These are phyloP conservation scores for Cylloceria caligata DNA, from an alignment of 2,888 invertebrate genomes.

Conservation along the genomic window DNA sequence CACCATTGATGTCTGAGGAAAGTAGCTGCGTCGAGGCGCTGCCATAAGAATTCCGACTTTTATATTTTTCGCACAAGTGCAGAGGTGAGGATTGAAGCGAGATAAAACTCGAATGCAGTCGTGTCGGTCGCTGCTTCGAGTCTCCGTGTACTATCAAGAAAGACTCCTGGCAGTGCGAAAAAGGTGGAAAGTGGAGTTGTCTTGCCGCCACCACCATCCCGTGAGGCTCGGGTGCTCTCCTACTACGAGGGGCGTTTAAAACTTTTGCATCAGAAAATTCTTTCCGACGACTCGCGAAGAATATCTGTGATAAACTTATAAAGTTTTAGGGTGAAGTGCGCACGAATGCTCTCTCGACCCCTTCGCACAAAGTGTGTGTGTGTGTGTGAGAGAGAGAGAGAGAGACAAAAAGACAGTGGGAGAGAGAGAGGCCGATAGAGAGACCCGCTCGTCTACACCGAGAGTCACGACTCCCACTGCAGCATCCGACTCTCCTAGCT, in stretches of 20 bases:
- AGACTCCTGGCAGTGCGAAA: slow-evolving; percentile 45
- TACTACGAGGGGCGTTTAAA: slow-evolving; percentile 70
- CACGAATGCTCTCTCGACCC: slow-evolving; percentile 55
- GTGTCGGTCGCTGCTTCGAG: slow-evolving; percentile 27
- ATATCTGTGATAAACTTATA: slow-evolving; percentile 76
- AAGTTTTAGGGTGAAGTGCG: slow-evolving; percentile 61
- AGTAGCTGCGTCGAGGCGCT: slow-evolving; percentile 25
- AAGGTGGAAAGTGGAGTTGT: slow-evolving; percentile 64
- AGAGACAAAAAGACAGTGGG: slow-evolving; percentile 11
- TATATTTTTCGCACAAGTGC: slow-evolving; percentile 50
- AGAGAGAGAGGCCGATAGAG: slow-evolving; percentile 17
- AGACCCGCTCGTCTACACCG: slow-evolving; percentile 21
- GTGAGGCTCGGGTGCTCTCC: background rate
- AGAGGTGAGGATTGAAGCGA: slow-evolving; percentile 44
- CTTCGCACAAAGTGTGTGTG: too few species aligned
- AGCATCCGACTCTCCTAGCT: slow-evolving; percentile 46
- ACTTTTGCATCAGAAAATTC: slow-evolving; percentile 80
- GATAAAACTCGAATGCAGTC: slow-evolving; percentile 42
- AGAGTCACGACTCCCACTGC: slow-evolving; percentile 48
- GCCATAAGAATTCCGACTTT: slow-evolving; percentile 53
- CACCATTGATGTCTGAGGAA: background rate
- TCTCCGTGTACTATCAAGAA: slow-evolving; percentile 31
- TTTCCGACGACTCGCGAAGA: slow-evolving; percentile 71
- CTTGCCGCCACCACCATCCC: slow-evolving; percentile 46
- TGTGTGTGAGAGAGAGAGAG: too few species aligned